phyloP scores from a whole-genome alignment of 2,113 vertebrate genomes.

The Trochalopteron elliotii region DNA sequence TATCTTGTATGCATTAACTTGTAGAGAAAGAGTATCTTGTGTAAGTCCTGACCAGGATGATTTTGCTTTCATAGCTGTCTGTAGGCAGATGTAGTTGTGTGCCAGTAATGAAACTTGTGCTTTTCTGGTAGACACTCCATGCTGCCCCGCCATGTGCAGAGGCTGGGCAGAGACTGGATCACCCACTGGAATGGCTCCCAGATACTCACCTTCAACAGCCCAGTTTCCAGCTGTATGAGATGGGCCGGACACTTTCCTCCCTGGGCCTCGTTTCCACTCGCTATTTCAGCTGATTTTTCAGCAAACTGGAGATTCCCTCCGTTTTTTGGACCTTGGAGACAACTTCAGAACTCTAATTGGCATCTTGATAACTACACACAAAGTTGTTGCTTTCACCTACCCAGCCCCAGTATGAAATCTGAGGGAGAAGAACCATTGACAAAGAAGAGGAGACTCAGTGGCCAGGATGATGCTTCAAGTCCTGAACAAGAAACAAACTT shows the following conservation, averaged over 20 bases:
- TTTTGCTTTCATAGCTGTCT: not conserved
- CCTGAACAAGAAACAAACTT: constrained; percentile 15
- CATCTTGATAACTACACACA: constrained; percentile 50
- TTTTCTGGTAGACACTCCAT: constrained; percentile 78
- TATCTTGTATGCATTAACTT: not conserved
- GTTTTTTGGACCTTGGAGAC: constrained; percentile 58
- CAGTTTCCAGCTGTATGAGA: constrained; percentile 69
- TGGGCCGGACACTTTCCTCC: constrained; percentile 68
- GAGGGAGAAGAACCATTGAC: constrained; percentile 74
- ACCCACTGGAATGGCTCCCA: constrained; percentile 64
- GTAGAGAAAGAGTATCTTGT: not conserved
- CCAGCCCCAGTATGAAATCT: constrained; percentile 73
- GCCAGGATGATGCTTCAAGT: constrained; percentile 19
- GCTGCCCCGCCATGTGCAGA: constrained; percentile 81
- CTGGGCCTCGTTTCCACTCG: constrained; percentile 49
- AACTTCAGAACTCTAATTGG: constrained; percentile 50
- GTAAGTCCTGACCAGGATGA: not conserved
- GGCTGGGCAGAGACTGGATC: constrained; percentile 74
- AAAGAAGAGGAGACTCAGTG: constrained; percentile 79
- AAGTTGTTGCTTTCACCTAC: constrained; percentile 71
- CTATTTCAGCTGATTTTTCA: constrained; percentile 51
- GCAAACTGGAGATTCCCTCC: constrained; percentile 33
- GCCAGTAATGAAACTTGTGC: not conserved
- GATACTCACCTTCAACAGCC: constrained; percentile 55
- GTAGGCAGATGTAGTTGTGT: not conserved